Conservation (phyloP, 2,797 vertebrate genomes). For the Mus minutoides region DNA sequence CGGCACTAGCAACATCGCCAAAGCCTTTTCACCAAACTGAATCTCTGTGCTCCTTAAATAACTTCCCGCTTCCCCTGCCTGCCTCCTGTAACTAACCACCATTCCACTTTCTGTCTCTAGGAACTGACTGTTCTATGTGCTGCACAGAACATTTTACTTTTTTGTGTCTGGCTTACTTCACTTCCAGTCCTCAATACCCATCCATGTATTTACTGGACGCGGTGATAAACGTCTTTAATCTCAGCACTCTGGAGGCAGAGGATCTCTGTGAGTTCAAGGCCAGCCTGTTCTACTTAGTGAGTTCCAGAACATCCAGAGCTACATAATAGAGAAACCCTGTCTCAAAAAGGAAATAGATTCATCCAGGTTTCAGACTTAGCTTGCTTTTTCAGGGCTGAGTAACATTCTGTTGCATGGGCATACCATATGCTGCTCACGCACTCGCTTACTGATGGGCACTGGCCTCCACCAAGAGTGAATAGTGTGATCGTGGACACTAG, state of each 20-base stretch:
- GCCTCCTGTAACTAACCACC: neutral
- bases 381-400: neutral
- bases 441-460: neutral
- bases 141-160: neutral
- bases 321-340: neutral
- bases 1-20: neutral
- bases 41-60: neutral
- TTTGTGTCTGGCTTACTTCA: neutral
- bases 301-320: neutral
- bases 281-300: neutral
- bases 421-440: neutral
- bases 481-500: neutral
- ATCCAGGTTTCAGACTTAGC: neutral
- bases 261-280: neutral
- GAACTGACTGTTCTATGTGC: neutral
- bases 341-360: neutral
- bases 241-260: neutral
- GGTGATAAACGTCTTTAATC: neutral
- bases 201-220: neutral
- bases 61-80: neutral
- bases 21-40: neutral
- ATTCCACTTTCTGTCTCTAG: neutral
- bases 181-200: neutral
- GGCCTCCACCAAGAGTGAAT: neutral
- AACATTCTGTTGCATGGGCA: neutral